Evolutionary conservation across 2,797 vertebrate species (phyloP), one percentile per base, ranked within the genome.

Genomic region (Arnoldichthys spilopterus): DNA sequence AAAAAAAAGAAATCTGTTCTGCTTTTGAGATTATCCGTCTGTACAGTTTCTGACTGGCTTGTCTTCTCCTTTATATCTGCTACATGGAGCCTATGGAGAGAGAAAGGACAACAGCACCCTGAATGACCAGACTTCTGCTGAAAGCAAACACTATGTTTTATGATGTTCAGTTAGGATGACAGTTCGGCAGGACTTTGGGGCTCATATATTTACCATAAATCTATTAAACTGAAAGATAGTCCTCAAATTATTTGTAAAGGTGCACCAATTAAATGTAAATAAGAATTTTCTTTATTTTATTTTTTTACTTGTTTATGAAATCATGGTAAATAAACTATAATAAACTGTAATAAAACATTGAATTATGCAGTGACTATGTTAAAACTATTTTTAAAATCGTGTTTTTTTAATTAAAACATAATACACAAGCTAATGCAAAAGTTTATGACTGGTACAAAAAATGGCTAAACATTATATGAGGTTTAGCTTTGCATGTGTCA

Each of bases 1-100:
- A 9, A 40, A 40, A 40, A 51, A 56, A 68, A 63, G 22, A 62
- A 70, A 30, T 58, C 28, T 58, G 63, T 28, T 77, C 45, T 40
- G 69, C 62, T 72, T 49, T 64, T 47, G 26, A 47, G 47, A 45
- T 72, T 32, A 34, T 30, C 49, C 5, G 7, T 61, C 20, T 22
- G 47, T 5, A 26, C n/a, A 37, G 28, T 9, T n/a, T 63, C n/a
- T 77, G 16, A 40, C 53, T 6, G 1, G 12, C 24, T 67, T 71
- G 26, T 16, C 61, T 51, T 24, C 6, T 37, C 26, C 45, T 28
- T 40, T 16, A 37, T 30, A 49, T 13, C 63, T 26, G 15, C 24
- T 18, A 7, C 53, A 40, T 51, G 18, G 26, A 61, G 15, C 45
- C 13, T 68, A 32, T 37, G 15, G 15, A 75, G 43, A 69, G 47